Base-by-base conservation (phyloP, 1,140 invertebrate species). In the Drosophila repletoides region DNA sequence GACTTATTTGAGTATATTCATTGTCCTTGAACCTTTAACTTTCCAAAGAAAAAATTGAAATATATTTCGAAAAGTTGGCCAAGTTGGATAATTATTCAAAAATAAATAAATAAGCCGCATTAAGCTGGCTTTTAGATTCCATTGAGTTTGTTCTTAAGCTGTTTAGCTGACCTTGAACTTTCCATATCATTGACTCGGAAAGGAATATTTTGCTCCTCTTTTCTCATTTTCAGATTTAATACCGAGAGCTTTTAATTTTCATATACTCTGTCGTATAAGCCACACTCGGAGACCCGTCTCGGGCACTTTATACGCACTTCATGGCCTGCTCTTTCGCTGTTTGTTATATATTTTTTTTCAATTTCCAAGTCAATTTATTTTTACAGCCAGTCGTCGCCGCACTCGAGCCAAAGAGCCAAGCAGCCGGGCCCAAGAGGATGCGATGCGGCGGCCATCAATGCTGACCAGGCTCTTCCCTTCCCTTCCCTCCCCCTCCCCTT, bases 341-440 rank as follows among this genome's bases (percentile, higher is more conserved):
- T 55, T 46, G 24, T 72, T 49, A 55, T 41, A 41, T 64, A 56
- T 51, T 69, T 79, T 79, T 83, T 84, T 84, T 86, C 79, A 84
- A 84, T 86, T 84, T 84, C 79, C 79, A 84, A 84, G 80, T 84
- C 79, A 86, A 84, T 84, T 84, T 84, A 84, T 84, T 84, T 84
- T 84, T 79, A 84, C 79, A 84, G 73, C 79, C 64, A 51, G 56
- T 72, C 56, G 59, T 46, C 45, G 61, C 34, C 59, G 56, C 68
- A 76, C 76, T 81, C 36, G 59, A 77, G 19, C 26, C 43, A 58
- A 58, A 45, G 29, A 58, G 28, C 34, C 49, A 38, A 61, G 43
- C 52, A 31, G 21, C 55, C 22, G 22, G 26, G 17, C 38, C 52
- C 52, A 45, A 81, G 70, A 72, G 76, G 76, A 76, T 64, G 56